These are phyloP conservation scores for Coccyzus lansbergi DNA, from an alignment of 2,797 vertebrate species.

Conservation along the genomic window DNA sequence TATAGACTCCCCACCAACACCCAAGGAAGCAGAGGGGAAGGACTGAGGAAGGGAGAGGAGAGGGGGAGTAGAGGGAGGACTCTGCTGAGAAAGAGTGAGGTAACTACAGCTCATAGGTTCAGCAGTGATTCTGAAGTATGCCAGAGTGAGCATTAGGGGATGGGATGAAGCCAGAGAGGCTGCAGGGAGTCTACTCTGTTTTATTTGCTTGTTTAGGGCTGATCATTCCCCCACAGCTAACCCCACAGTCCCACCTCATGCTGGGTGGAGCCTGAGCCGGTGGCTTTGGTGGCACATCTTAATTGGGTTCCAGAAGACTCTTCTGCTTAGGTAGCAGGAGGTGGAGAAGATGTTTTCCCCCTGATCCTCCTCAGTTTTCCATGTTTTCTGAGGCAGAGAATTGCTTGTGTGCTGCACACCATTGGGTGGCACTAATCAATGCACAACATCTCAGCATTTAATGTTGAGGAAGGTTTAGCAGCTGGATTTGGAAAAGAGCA, in stretches of 20 bases:
- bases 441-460: neutral
- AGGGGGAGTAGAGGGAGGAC: neutral
- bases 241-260: neutral
- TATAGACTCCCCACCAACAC: neutral
- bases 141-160: neutral
- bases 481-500: neutral
- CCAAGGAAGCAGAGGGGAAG: neutral
- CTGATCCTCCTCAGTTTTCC: neutral
- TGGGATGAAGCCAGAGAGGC: neutral
- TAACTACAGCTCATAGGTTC: neutral
- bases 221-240: neutral
- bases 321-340: neutral
- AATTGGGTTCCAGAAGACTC: neutral
- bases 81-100: neutral
- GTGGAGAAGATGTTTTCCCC: neutral
- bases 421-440: neutral
- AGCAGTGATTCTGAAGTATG: neutral
- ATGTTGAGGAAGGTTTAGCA: neutral
- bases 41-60: neutral
- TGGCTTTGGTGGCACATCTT: neutral
- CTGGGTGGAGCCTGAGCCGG: neutral
- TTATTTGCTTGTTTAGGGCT: neutral
- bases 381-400: neutral
- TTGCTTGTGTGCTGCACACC: neutral
- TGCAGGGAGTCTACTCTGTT: accelerated